Evolutionary conservation across 2,888 invertebrate genomes (phyloP).

Genomic region (Cenopis cana): DNA sequence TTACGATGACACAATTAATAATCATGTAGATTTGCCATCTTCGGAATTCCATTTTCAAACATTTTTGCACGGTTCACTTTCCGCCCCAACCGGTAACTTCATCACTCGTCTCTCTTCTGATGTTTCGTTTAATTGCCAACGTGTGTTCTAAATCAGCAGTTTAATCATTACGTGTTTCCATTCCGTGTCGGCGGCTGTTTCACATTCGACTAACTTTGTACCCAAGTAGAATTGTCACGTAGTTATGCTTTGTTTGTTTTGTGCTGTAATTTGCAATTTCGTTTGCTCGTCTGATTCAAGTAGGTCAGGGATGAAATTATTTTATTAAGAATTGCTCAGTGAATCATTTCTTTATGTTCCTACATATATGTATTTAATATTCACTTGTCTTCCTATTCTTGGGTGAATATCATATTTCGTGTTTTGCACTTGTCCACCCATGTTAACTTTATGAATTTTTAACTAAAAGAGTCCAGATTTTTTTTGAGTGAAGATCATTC

Average conservation of each 20-base stretch:
- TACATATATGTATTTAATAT: background rate
- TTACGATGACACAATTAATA: constrained; percentile 64
- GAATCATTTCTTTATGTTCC: background rate
- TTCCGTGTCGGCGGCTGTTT: constrained; percentile 26
- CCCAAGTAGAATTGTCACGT: constrained; percentile 39
- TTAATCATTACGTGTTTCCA: constrained; percentile 44
- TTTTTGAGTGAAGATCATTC: too few species aligned
- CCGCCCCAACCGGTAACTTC: constrained; percentile 53
- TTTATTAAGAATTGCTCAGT: constrained; percentile 5
- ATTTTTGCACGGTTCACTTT: constrained; percentile 63
- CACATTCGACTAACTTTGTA: constrained; percentile 24
- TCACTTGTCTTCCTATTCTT: too few species aligned
- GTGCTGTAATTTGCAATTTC: constrained; percentile 25
- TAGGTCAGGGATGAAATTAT: constrained; percentile 40
- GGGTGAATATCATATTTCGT: too few species aligned
- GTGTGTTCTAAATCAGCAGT: constrained; percentile 33
- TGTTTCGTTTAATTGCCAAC: constrained; percentile 55
- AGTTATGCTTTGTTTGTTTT: constrained; percentile 39
- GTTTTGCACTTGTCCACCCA: too few species aligned
- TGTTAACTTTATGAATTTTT: too few species aligned
- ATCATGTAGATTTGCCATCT: constrained; percentile 61
- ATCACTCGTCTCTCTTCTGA: constrained; percentile 51
- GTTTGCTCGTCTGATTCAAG: constrained; percentile 22
- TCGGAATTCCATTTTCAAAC: constrained; percentile 76
- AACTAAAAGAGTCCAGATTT: too few species aligned